phyloP scores from a whole-genome alignment of 2,888 invertebrate genomes.

The Octonoba sinensis region DNA sequence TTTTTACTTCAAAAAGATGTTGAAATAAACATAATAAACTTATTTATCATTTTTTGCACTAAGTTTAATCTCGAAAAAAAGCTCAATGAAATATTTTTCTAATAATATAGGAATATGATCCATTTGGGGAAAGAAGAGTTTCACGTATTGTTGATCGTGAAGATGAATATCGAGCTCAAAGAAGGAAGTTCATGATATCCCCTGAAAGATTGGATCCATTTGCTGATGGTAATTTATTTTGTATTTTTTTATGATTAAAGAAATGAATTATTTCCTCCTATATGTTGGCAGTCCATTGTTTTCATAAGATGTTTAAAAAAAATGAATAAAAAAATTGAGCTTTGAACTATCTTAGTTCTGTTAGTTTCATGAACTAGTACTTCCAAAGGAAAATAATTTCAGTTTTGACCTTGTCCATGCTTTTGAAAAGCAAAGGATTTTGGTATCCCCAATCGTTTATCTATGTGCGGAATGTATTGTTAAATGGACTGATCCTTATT shows the following conservation, averaged over 20 bases:
- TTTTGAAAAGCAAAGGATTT: no score
- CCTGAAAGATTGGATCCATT: conserved; percentile 98
- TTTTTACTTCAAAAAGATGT: no score
- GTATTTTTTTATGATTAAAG: background rate
- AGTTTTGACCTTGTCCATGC: no score
- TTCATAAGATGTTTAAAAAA: background rate
- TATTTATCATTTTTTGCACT: no score
- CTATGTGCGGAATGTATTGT: no score
- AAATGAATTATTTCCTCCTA: background rate
- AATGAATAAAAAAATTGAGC: background rate
- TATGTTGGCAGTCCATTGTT: conserved; percentile 23
- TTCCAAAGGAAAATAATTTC: no score
- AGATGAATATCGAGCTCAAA: conserved; percentile 93
- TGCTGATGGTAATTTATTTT: conserved; percentile 84
- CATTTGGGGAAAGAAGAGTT: conserved; percentile 90
- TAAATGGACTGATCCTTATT: no score
- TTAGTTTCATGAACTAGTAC: background rate
- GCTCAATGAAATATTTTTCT: no score
- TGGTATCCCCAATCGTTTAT: no score
- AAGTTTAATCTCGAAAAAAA: no score
- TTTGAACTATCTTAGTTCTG: no score
- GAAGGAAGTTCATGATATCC: conserved; percentile 89
- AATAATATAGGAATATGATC: conserved; percentile 81
- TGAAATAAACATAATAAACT: no score
- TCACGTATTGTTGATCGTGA: conserved; percentile 96